Evolutionary conservation across 2,113 vertebrate species (phyloP).

Genomic region (Lasiurus borealis): DNA sequence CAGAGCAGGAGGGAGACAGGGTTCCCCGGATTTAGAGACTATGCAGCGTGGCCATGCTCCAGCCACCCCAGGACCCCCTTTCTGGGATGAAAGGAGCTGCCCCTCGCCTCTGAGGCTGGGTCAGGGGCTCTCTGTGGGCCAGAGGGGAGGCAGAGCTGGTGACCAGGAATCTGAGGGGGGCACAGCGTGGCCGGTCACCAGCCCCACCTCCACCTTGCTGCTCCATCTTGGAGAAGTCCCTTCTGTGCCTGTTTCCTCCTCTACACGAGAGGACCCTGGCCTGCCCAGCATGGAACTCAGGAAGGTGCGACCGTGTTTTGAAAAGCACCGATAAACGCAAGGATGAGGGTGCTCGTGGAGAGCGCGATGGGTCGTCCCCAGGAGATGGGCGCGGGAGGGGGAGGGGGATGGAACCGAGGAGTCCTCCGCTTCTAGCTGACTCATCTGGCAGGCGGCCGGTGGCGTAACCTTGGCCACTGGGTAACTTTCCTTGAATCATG

Average conservation of each 20-base stretch:
- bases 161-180: neutral
- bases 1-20: neutral
- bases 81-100: neutral
- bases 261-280: neutral
- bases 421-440: conserved; percentile 74
- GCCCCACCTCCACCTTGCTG: neutral
- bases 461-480: conserved; percentile 73
- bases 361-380: neutral
- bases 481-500: conserved; percentile 78
- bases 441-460: conserved; percentile 73
- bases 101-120: neutral
- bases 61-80: neutral
- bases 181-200: neutral
- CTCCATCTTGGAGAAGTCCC: neutral
- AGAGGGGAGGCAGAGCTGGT: neutral
- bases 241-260: neutral
- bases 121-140: neutral
- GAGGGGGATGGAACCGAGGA: neutral
- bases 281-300: neutral
- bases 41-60: neutral
- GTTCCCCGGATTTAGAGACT: neutral
- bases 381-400: neutral
- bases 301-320: neutral
- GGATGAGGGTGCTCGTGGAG: neutral
- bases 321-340: neutral